Evolutionary conservation across 92 coral and sea anemone genomes (phyloP).

Genomic region (Montipora capitata): DNA sequence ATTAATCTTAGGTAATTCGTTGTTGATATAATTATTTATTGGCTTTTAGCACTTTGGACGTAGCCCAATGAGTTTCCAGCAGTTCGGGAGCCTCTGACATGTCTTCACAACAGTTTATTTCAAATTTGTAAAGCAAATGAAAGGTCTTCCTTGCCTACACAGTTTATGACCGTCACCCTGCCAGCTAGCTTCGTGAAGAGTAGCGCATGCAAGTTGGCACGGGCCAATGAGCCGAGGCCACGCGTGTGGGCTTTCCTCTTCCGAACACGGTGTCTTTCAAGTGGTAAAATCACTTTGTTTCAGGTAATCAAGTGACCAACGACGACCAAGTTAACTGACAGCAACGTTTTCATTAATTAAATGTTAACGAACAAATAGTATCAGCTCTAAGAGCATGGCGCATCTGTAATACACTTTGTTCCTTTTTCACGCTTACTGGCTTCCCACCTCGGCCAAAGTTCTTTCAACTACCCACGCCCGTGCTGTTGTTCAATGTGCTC

Average conservation of each 20-base stretch:
- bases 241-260: slow-evolving; percentile 19
- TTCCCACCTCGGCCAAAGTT: neutral
- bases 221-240: neutral
- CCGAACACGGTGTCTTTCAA: neutral
- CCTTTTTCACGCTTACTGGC: neutral
- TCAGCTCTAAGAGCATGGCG: neutral
- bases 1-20: neutral
- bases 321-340: neutral
- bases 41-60: neutral
- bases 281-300: neutral
- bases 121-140: neutral
- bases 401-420: neutral
- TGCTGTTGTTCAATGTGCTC: neutral
- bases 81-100: neutral
- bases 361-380: neutral
- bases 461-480: slow-evolving; percentile 23
- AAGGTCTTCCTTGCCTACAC: neutral
- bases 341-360: neutral
- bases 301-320: neutral
- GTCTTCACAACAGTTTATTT: neutral
- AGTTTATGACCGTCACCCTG: neutral
- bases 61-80: neutral
- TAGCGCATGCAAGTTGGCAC: neutral
- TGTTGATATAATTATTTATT: neutral
- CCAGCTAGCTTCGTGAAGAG: neutral